Percentiles rank a stretch among this genome's conserved stretches.
Evolutionary conservation across 2,113 vertebrate species (phyloP).

Genomic region (Trematocara stigmaticum): DNA sequence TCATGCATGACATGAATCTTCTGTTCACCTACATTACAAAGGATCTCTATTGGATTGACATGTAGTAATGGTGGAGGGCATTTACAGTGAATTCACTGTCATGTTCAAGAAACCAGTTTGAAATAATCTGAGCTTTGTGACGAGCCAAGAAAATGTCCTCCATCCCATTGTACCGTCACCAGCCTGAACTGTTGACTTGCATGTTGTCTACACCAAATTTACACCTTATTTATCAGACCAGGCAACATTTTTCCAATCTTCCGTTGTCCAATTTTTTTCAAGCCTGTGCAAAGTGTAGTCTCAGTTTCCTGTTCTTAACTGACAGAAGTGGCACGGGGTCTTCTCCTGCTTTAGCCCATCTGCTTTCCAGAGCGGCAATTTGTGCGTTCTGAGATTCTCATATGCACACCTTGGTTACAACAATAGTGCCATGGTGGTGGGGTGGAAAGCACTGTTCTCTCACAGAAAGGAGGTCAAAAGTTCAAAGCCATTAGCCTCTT

Average conservation of each 20-base stretch:
- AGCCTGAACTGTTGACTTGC: background rate
- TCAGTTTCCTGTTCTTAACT: background rate
- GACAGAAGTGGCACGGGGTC: rapidly evolving
- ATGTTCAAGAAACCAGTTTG: background rate
- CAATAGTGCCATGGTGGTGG: rapidly evolving
- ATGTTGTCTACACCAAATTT: background rate
- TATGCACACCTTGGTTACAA: background rate
- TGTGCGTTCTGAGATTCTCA: background rate
- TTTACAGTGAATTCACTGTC: background rate
- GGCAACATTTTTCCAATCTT: background rate
- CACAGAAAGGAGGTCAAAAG: background rate
- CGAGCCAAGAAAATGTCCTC: background rate
- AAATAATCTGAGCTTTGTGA: background rate
- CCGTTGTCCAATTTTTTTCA: background rate
- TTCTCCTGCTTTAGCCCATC: background rate
- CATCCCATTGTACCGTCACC: background rate
- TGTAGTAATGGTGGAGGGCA: background rate
- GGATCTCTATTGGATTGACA: background rate
- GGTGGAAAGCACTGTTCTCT: background rate
- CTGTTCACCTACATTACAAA: background rate
- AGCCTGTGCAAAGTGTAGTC: background rate
- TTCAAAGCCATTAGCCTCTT: background rate
- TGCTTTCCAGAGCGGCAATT: background rate
- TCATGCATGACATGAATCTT: background rate
- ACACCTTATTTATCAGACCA: background rate